These are phyloP conservation scores for Blennius ocellaris DNA, from an alignment of 2,113 vertebrate species.

Conservation along the genomic window DNA sequence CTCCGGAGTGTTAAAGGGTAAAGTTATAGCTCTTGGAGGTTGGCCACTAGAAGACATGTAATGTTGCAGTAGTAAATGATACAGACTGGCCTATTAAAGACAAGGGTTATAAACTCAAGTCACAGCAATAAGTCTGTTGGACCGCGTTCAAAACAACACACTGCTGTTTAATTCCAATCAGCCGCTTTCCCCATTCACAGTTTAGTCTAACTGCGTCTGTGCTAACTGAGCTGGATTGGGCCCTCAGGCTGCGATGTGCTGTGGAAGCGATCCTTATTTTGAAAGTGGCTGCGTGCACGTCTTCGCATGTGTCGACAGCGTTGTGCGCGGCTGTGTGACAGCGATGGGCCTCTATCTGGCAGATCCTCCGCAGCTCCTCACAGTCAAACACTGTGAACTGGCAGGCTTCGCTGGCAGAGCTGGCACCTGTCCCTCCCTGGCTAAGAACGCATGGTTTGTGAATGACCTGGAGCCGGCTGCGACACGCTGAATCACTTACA, in stretches of 20 bases:
- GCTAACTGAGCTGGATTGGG: constrained; percentile 69
- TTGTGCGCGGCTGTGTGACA: constrained; percentile 52
- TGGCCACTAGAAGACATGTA: constrained; percentile 32
- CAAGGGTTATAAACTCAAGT: constrained; percentile 50
- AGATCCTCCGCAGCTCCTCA: constrained; percentile 67
- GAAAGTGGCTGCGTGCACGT: constrained; percentile 48
- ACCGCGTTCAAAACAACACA: constrained; percentile 55
- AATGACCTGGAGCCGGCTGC: constrained; percentile 77
- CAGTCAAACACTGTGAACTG: constrained; percentile 77
- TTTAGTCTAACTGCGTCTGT: constrained; percentile 53
- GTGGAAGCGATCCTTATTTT: constrained; percentile 62
- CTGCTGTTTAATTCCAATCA: constrained; percentile 60
- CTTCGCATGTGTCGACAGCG: constrained; percentile 22
- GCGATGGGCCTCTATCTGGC: constrained; percentile 68
- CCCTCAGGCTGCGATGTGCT: constrained; percentile 58
- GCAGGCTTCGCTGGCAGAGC: constrained; percentile 63
- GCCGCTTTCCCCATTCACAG: constrained; percentile 45
- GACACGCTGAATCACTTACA: constrained; percentile 66
- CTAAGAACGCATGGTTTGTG: constrained; percentile 66
- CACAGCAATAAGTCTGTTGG: constrained; percentile 39
- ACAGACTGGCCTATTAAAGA: constrained; percentile 52
- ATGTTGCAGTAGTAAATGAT: constrained; percentile 46
- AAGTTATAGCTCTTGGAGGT: constrained; percentile 51
- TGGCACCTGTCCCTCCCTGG: constrained; percentile 77
- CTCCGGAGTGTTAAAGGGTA: constrained; percentile 30